Base-by-base conservation (phyloP, 2,888 invertebrate genomes). In the Xiphydria camelus region DNA sequence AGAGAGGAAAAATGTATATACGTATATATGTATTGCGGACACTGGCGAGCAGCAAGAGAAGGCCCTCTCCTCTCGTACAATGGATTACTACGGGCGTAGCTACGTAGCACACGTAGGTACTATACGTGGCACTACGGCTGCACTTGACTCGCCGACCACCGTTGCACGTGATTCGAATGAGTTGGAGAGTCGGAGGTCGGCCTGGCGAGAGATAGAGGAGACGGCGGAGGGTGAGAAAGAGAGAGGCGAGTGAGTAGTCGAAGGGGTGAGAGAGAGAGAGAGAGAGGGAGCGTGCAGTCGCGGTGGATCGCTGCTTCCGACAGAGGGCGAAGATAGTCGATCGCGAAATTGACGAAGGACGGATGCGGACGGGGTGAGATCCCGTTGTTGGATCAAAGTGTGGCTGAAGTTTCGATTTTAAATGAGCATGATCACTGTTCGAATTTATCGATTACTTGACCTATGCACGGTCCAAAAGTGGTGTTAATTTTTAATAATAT, bases 101-200 rank as follows among this genome's bases (percentile, higher is more conserved):
- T 10, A 26, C 26, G 49, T 48, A 46, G 45, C 43, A 41, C 53
- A 55, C 55, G 47, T 56, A 10, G 12, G 26, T 10, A 26, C 12
- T 26, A 26, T 1, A 14, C 10, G 26, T 26, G 10, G 26, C 10
- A 26, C 26, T n/a, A 56, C 53, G 55, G 43, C 42, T 55, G 49
- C 55, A 57, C 57, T 57, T 57, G 55, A 55, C 53, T 57, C 55
- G 39, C 51, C 52, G 49, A n/a, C 26, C 14, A 10, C 12, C 26
- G 29, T 22, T 61, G 57, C 61, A 59, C 55, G 59, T 61, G 57
- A 64, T 63, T 63, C 57, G 56, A 63, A 62, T 59, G 59, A 64
- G 55, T 57, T 57, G 54, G 49, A 49, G 43, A 46, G 46, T 43
- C 41, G 31, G 34, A 26, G 36, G 41, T 38, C 26, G 10, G 14